These are phyloP conservation scores for Ranitomeya variabilis DNA, from an alignment of 2,113 vertebrate genomes.

Conservation along the genomic window DNA sequence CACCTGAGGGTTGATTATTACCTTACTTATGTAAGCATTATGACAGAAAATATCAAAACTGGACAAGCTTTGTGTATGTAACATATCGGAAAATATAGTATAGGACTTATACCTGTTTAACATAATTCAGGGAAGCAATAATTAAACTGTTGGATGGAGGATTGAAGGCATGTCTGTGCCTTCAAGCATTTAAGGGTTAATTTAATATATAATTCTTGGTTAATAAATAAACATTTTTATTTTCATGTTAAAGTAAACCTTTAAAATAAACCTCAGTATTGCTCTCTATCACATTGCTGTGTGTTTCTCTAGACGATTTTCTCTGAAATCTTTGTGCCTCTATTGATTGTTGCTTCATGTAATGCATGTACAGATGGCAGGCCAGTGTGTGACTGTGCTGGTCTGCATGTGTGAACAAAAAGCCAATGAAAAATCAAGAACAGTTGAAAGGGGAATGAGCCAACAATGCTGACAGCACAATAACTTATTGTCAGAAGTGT, in stretches of 20 bases:
- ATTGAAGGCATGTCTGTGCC: neutral
- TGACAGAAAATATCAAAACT: too few species aligned
- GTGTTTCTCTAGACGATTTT: conserved; percentile 69
- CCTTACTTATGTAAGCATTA: too few species aligned
- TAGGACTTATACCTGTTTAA: too few species aligned
- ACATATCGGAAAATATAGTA: too few species aligned
- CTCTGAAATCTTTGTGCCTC: conserved; percentile 66
- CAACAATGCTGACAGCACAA: conserved; percentile 82
- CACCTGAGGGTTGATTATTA: too few species aligned
- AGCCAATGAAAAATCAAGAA: conserved; percentile 81
- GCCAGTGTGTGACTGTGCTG: conserved; percentile 60
- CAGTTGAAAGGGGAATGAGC: conserved; percentile 67
- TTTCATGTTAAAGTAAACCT: neutral
- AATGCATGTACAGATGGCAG: conserved; percentile 84
- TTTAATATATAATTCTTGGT: neutral
- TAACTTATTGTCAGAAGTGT: conserved; percentile 91
- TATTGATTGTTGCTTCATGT: conserved; percentile 85
- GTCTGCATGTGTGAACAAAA: conserved; percentile 69
- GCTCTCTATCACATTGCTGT: conserved; percentile 61
- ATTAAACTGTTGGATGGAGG: neutral
- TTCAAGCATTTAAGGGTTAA: neutral
- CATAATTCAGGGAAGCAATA: neutral
- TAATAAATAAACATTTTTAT: neutral
- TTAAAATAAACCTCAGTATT: neutral
- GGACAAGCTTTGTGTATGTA: too few species aligned